Evolutionary conservation across 2,113 vertebrate genomes (phyloP).

Genomic region (Leiothrix lutea): DNA sequence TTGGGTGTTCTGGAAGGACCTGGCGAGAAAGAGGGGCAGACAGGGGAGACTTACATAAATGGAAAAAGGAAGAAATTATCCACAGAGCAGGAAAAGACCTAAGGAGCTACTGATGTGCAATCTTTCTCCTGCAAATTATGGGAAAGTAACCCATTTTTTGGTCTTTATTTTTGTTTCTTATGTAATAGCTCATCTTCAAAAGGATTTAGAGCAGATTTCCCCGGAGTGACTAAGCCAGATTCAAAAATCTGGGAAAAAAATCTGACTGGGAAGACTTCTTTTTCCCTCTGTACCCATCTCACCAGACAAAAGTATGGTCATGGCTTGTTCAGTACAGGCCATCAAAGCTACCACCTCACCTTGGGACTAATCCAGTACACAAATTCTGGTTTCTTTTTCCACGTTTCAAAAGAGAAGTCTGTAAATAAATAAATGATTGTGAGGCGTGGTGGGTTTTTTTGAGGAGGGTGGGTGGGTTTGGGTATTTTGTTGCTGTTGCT

Average conservation of each 20-base stretch:
- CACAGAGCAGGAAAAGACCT: background rate
- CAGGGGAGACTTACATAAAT: background rate
- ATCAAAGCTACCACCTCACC: background rate
- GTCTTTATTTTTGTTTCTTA: slow-evolving; percentile 46
- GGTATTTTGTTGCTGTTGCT: too few relatives aligned
- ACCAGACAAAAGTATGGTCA: background rate
- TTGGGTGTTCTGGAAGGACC: background rate
- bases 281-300: background rate
- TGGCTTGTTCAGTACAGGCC: background rate
- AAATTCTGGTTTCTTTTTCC: background rate
- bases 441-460: background rate
- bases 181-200: slow-evolving; percentile 47
- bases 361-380: background rate
- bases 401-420: background rate
- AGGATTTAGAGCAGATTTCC: slow-evolving; percentile 38
- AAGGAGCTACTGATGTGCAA: background rate
- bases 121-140: background rate
- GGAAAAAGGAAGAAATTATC: background rate
- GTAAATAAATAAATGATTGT: background rate
- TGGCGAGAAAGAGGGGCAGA: background rate
- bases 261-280: background rate
- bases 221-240: slow-evolving; percentile 7
- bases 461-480: too few relatives aligned
- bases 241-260: background rate
- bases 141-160: slow-evolving; percentile 37